Conservation (phyloP, 2,113 vertebrate genomes). For the human region DNA sequence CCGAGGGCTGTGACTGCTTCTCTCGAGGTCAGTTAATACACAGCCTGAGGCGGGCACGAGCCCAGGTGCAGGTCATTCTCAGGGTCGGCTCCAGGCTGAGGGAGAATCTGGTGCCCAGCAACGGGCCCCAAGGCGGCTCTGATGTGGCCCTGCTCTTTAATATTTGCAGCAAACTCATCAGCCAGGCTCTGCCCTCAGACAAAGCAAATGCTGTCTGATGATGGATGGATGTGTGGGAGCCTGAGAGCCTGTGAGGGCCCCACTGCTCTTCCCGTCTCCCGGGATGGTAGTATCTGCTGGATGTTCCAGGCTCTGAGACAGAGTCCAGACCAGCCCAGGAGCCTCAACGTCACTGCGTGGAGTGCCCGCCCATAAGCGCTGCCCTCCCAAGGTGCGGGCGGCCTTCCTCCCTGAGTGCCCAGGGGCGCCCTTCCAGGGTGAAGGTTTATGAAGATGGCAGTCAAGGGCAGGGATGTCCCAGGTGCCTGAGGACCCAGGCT, state of each 20-base stretch:
- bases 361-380: too few species aligned
- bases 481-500: not conserved
- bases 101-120: fast-evolving
- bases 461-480: not conserved
- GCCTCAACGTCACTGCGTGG: fast-evolving
- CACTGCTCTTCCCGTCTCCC: not conserved
- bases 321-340: not conserved
- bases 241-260: not conserved
- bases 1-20: not conserved
- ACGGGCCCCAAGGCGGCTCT: not conserved
- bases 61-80: not conserved
- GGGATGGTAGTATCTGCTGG: not conserved
- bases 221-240: not conserved
- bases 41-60: not conserved
- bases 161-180: not conserved
- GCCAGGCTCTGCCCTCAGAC: not conserved
- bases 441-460: fast-evolving
- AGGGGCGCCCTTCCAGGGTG: not conserved
- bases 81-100: fast-evolving
- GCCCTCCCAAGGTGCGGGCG: not conserved
- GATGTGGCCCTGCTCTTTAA: fast-evolving
- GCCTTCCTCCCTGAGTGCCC: not conserved
- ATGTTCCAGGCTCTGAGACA: not conserved
- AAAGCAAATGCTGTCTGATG: not conserved
- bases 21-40: fast-evolving